Evolutionary conservation across 2,888 invertebrate genomes (phyloP), one percentile per base, ranked within the genome.

Genomic region (Eledona agricola): DNA sequence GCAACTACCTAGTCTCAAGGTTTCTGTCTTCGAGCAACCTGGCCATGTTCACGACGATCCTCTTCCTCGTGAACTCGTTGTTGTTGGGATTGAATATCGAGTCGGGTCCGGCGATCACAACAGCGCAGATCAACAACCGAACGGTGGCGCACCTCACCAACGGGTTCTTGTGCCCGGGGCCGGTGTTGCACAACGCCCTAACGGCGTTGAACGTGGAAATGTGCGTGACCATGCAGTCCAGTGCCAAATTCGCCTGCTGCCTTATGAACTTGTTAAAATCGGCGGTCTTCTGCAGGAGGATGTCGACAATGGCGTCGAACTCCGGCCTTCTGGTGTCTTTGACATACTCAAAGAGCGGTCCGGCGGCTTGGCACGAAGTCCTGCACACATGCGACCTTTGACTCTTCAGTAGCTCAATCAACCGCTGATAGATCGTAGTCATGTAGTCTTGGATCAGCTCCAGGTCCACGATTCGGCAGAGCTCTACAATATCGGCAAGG

Each of bases 181-280:
- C 77, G 62, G 67, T 76, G 1, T 64, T 50, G 58, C 81, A 81
- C 3, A 84, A 70, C 1, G 82, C 80, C 11, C 82, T 73, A 57
- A 83, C 74, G 0, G 80, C 74, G 58, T 81, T 82, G 25, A 76
- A 76, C n/a, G 83, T 79, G 2, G 85, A 82, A 0, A 86, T 83
- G 57, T 81, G 79, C 45, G 85, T 85, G 2, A 89, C 85, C 76
- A 90, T 81, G 20, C 81, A 79, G 60, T 84, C 85, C 28, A 91
- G 76, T 0, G 89, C 85, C 35, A 84, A 76, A 69, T 88, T 88
- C 13, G 89, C 87, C 46, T 90, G 90, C 53, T 88, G 85, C 3
- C 88, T 79, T 59, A 91, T 88, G 59, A 89, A 86, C 40, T 83
- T 84, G 66, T 85, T 87, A 62, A 83, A 84, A 71, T 90, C 89